phyloP scores from a whole-genome alignment of 1,140 invertebrate genomes.

The Stratiolaelaps scimitus region DNA sequence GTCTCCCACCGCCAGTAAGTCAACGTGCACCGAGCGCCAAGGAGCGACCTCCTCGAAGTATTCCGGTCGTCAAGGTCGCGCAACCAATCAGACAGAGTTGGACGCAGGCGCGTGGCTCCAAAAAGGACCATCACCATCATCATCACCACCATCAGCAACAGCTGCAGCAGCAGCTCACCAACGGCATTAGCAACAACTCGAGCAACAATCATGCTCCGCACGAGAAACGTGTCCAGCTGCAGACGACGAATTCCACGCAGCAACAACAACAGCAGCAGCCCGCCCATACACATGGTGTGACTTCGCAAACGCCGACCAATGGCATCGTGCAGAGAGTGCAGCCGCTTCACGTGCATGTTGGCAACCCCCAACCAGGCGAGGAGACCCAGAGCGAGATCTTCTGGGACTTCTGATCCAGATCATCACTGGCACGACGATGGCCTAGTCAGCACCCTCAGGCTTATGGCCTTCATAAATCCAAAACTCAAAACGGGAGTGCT shows the following conservation, averaged over 20 bases:
- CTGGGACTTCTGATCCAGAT: conserved; percentile 6
- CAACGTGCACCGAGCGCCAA: conserved; percentile 1
- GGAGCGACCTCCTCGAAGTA: background rate
- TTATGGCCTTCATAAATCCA: too few relatives aligned
- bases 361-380: conserved; percentile 5
- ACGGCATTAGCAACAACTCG: too few relatives aligned
- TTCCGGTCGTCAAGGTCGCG: conserved; percentile 13
- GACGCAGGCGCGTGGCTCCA: conserved; percentile 18
- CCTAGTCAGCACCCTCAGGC: too few relatives aligned
- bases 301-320: too few relatives aligned
- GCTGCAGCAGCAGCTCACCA: too few relatives aligned
- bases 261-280: too few relatives aligned
- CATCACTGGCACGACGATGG: background rate
- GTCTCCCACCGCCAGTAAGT: conserved; percentile 9
- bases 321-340: background rate
- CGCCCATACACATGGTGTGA: background rate
- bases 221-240: conserved; percentile 6
- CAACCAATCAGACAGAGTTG: conserved; percentile 20
- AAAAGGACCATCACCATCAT: background rate
- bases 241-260: too few relatives aligned
- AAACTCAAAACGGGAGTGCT: too few relatives aligned
- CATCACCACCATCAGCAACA: too few relatives aligned
- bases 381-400: conserved; percentile 26
- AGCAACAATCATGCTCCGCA: background rate
- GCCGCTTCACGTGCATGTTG: conserved; percentile 13